Percentiles rank a stretch among this genome's conserved stretches.
Evolutionary conservation across 2,888 invertebrate genomes (phyloP).

Genomic region (Hypercompe scribonia): DNA sequence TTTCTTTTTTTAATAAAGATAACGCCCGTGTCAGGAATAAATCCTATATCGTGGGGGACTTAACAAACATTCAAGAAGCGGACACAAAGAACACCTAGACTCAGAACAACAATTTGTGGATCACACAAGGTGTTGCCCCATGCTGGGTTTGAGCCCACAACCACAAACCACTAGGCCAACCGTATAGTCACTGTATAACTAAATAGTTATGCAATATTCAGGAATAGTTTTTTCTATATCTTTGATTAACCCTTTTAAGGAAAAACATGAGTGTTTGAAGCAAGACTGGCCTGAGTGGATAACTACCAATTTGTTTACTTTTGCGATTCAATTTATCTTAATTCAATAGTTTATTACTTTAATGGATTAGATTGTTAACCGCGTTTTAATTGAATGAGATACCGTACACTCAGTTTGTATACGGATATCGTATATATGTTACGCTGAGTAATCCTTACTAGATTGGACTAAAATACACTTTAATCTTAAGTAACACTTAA

Average conservation of each 20-base stretch:
- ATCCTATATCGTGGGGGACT: too few species aligned
- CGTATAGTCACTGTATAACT: neutral
- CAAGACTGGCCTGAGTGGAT: neutral
- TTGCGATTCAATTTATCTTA: neutral
- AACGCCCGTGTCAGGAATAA: too few species aligned
- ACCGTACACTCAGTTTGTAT: neutral
- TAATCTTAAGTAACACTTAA: too few species aligned
- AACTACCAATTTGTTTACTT: neutral
- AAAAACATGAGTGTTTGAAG: neutral
- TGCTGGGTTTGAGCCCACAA: too few species aligned
- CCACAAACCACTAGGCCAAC: too few species aligned
- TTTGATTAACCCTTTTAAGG: too few species aligned
- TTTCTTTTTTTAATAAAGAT: too few species aligned
- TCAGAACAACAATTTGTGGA: too few species aligned
- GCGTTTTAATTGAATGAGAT: neutral
- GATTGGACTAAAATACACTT: too few species aligned
- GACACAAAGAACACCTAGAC: too few species aligned
- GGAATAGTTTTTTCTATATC: neutral
- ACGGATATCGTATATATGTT: neutral
- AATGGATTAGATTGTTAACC: neutral
- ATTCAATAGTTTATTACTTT: neutral
- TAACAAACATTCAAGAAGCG: too few species aligned
- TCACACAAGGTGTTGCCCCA: too few species aligned
- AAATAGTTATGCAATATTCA: neutral
- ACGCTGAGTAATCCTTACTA: neutral